Base-by-base conservation (phyloP, 2,797 vertebrate genomes). In the Manis crassicaudata region DNA sequence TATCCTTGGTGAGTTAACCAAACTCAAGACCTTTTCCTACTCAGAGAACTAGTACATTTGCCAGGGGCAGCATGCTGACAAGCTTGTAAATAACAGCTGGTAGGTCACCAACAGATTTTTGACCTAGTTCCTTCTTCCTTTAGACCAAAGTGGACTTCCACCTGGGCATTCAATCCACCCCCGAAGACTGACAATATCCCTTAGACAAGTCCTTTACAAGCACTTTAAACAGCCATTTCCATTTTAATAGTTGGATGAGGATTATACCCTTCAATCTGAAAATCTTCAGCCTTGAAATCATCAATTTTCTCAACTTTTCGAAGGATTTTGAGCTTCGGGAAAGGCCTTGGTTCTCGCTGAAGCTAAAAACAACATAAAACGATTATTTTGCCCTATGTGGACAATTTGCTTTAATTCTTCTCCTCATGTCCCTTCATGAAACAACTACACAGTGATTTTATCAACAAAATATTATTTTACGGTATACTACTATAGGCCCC, bases 191-290 rank as follows among this genome's bases (percentile, higher is more conserved):
- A 18, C 20, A 76, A 35, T 9, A 29, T 20, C 70, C 54, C 88
- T 73, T 17, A 62, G 32, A 70, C 21, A 82, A 20, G 23, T 54
- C 70, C 35, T 75, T 67, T 58, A 46, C 65, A 92, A 80, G 25
- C 29, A 70, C 23, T 91, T 98, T 98, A 99, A 95, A 99, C 99
- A 43, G 99, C 99, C 99, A 99, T 99, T 97, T 99, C 99, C 99
- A 99, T 99, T 98, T 99, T 99, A 98, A 99, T 99, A 65, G 98
- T 8, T 6, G 99, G 99, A 82, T 99, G 99, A 58, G 99, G 99
- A 97, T 99, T 97, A 97, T 99, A 99, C 95, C 98, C 98, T 84
- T 99, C 99, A 96, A 99, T 99, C 97, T 99, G 98, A 97, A 99
- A 99, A 97, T 99, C 99, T 87, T 99, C 99, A 16, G 99, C 98